A percentile compares a stretch with the other conserved stretches of the same genome.
phyloP scores from a whole-genome alignment of 2,888 invertebrate species.

The Phengaris alcon region DNA sequence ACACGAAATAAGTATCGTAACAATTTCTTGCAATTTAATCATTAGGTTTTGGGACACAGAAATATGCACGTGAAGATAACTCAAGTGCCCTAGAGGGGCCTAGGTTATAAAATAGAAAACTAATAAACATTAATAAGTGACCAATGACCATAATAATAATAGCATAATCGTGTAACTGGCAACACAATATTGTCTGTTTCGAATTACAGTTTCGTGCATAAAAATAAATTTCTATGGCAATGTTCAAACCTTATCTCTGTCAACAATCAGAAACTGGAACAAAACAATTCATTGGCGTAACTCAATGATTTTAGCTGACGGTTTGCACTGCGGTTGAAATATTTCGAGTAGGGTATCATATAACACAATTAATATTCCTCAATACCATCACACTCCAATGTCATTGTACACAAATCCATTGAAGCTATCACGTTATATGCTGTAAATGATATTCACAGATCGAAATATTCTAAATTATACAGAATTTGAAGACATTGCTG shows the following conservation, averaged over 20 bases:
- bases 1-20: too few species aligned
- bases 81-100: too few species aligned
- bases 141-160: background rate
- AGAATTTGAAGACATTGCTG: too few species aligned
- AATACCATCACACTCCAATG: background rate
- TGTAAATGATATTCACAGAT: background rate
- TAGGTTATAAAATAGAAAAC: background rate
- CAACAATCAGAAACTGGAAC: constrained; percentile 21
- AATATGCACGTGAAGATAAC: too few species aligned
- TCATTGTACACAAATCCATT: too few species aligned
- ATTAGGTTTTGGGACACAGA: too few species aligned
- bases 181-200: background rate
- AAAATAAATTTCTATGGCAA: constrained; percentile 25
- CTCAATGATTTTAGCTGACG: constrained; percentile 10
- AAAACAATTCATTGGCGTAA: constrained; percentile 19
- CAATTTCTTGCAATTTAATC: too few species aligned
- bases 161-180: background rate
- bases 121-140: background rate
- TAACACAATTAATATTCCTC: background rate
- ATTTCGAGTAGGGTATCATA: background rate
- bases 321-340: background rate
- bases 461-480: too few species aligned
- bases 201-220: constrained; percentile 1
- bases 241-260: constrained; percentile 1
- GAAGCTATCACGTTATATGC: background rate